phyloP scores from a whole-genome alignment of 2,888 invertebrate species.

The Andrena marginata region DNA sequence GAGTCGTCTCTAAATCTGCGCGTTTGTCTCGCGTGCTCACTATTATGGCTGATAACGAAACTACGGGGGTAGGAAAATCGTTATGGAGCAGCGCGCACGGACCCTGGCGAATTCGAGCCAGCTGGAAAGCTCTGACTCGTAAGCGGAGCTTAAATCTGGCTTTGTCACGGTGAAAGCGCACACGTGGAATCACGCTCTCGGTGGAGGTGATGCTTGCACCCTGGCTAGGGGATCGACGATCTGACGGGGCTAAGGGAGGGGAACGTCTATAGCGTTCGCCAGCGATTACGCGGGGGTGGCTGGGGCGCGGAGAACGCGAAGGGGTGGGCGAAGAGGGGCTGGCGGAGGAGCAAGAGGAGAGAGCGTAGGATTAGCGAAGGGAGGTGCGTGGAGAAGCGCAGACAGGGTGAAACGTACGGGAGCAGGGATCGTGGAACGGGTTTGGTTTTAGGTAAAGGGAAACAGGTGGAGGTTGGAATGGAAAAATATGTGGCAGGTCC shows the following conservation, averaged over 20 bases:
- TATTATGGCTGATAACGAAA: conserved; percentile 62
- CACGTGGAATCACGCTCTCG: conserved; percentile 65
- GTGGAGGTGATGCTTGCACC: conserved; percentile 60
- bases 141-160: conserved; percentile 80
- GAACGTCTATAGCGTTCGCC: conserved; percentile 72
- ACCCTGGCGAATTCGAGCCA: conserved; percentile 50
- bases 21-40: conserved; percentile 30
- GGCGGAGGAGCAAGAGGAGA: background rate
- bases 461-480: conserved; percentile 6
- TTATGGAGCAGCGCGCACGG: conserved; percentile 37
- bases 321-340: background rate
- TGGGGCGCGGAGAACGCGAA: conserved; percentile 16
- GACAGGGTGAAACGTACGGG: conserved; percentile 6
- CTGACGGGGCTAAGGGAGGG: conserved; percentile 17
- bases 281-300: conserved; percentile 11
- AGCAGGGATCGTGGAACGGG: background rate
- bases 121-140: conserved; percentile 76
- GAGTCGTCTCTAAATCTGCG: conserved; percentile 35
- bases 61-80: conserved; percentile 50
- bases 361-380: conserved; percentile 24
- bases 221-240: conserved; percentile 25
- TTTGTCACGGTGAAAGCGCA: conserved; percentile 75
- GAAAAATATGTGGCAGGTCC: conserved; percentile 29
- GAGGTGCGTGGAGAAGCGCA: conserved; percentile 2
- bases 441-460: background rate